These are phyloP conservation scores for Watsonalla binaria DNA, from an alignment of 2,888 invertebrate genomes.

Conservation along the genomic window DNA sequence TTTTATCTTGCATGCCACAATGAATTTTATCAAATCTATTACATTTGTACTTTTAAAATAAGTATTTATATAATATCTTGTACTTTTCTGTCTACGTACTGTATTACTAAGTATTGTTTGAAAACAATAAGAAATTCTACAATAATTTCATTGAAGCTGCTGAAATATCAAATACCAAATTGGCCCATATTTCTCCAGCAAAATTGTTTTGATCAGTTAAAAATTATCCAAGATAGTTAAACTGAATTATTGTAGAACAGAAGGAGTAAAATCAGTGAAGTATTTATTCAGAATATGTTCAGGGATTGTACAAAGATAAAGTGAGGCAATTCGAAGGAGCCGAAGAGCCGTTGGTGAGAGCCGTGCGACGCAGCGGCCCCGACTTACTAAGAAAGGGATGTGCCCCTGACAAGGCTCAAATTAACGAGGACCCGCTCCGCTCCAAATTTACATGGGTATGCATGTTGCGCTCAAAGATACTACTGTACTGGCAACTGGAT, in stretches of 20 bases:
- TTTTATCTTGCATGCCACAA: too few species aligned
- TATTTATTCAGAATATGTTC: slow-evolving; percentile 31
- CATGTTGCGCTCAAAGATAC: slow-evolving; percentile 64
- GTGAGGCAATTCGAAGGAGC: slow-evolving; percentile 45
- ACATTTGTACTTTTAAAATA: too few species aligned
- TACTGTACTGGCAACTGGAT: slow-evolving; percentile 54
- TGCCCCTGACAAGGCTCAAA: slow-evolving; percentile 67
- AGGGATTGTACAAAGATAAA: slow-evolving; percentile 49
- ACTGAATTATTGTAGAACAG: slow-evolving; percentile 9
- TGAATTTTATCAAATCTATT: too few species aligned
- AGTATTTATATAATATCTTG: too few species aligned
- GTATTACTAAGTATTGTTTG: background rate
- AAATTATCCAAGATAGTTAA: background rate
- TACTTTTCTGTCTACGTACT: too few species aligned
- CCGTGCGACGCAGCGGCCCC: slow-evolving; percentile 28
- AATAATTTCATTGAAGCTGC: background rate
- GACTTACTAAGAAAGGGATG: slow-evolving; percentile 71
- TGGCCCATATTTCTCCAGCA: background rate
- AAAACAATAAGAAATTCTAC: too few species aligned
- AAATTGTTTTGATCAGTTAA: background rate
- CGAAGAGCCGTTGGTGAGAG: slow-evolving; percentile 42
- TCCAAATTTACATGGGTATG: slow-evolving; percentile 73
- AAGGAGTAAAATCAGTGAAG: slow-evolving; percentile 26
- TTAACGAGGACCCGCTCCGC: slow-evolving; percentile 61
- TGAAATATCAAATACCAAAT: background rate